Base-by-base conservation (phyloP, 37 sponge, comb jelly and placozoan species). In the Cladorhizidae sp. region DNA sequence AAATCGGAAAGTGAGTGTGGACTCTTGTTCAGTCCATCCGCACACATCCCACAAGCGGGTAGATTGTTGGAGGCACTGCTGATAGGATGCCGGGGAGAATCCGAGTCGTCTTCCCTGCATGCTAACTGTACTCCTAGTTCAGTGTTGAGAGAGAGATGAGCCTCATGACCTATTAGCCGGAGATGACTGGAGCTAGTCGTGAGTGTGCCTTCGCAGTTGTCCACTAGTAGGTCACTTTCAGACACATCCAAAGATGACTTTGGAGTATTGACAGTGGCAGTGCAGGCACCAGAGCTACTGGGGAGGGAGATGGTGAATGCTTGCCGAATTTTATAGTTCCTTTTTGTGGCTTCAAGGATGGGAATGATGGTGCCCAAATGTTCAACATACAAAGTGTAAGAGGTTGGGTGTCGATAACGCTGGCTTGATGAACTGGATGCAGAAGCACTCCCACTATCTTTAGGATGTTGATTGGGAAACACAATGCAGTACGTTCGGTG, bases 361-460 rank as follows among this genome's bases (percentile, higher is more conserved):
- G 96, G 96, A 9, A 87, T 58, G 39, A 95, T 88, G 0, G 89
- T 85, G 36, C 96, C 96, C 25, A 95, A 65, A 72, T 95, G 92
- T 49, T 95, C 96, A 32, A 95, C 92, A 72, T 92, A 95, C 43
- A 95, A 88, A 0, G 96, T 95, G 88, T 90, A 95, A 2, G 83
- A 84, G 61, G 78, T 71, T 3, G 88, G 88, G 51, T 90, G 95
- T 45, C 87, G 83, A 23, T 70, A 59, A 14, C 71, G 81, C 39
- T 76, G 71, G 72, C 23, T 45, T 0, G 74, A 63, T 28, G 74
- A 50, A 61, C 41, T 68, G 28, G 69, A 41, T 26, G 64, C n/a
- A 32, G 62, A 50, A 38, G 72, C 50, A 32, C 38, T 41, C 23
- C 70, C 38, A 57, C 18, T 45, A 15, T 56, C 57, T 1, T 33